Conservation (phyloP, 2,113 vertebrate species). For the Acinonyx jubatus region DNA sequence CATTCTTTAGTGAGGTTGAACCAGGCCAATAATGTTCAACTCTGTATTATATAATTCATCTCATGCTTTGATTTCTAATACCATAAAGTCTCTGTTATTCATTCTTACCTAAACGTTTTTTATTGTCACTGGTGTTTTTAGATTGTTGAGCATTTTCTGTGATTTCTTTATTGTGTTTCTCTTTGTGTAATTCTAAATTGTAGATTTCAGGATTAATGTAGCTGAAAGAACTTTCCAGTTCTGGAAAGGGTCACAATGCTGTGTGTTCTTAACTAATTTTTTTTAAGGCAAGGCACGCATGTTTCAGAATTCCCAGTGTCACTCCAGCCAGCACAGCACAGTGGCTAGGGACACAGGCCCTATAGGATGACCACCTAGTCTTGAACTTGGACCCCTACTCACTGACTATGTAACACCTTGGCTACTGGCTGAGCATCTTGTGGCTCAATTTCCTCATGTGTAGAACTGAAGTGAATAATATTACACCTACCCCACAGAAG, state of each 20-base stretch:
- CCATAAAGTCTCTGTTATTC: not conserved
- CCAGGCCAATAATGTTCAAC: not conserved
- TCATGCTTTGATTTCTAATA: not conserved
- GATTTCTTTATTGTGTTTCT: not conserved
- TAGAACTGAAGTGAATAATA: not conserved
- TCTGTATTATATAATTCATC: not conserved
- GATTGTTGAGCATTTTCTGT: not conserved
- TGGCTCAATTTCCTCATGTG: not conserved
- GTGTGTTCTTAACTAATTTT: not conserved
- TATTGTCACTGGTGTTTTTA: not conserved
- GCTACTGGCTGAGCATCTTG: not conserved
- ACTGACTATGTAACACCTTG: not conserved
- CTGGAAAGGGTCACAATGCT: not conserved
- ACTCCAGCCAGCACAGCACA: not conserved
- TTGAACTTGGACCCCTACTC: not conserved
- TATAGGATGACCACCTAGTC: not conserved
- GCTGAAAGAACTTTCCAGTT: not conserved
- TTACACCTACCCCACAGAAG: not conserved
- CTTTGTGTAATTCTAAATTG: not conserved
- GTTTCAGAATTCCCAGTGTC: not conserved
- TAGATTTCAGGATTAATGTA: not conserved
- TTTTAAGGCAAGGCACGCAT: not conserved
- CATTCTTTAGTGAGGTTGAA: fast-evolving
- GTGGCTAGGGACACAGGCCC: not conserved
- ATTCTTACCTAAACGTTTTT: not conserved